Base-by-base conservation (phyloP, 2,888 invertebrate genomes). In the Rhogogaster chlorosoma region DNA sequence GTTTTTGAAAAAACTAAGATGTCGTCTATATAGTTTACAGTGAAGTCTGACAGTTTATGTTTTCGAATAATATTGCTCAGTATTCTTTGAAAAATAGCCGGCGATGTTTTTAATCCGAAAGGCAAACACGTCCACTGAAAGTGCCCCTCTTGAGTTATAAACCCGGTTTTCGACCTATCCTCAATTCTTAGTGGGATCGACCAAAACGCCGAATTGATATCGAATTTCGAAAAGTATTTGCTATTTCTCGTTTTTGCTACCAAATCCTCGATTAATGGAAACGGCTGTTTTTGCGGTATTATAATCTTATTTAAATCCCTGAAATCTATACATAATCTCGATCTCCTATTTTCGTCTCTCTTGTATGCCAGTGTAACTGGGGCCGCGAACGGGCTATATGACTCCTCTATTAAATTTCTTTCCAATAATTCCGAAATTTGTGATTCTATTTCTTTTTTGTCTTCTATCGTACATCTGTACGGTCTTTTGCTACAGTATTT, bases 1-100 rank as follows among this genome's bases (percentile, higher is more conserved):
- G 86, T 84, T 78, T 78, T 78, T 32, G 87, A 87, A 67, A 87
- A 87, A 10, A 87, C 83, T 71, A 86, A 26, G 7, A 87, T 86
- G 77, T 87, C 87, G 26, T 87, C 87, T n/a, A 87, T 87, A 83
- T 84, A 87, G 73, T 86, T 87, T 29, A 85, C 84, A 26, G 73
- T 53, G 84, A 89, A 89, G 1, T 80, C 75, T 22, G 85, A 70
- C 49, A 88, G 64, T 15, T 87, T 86, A 67, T 88, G 36, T 86
- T 87, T 86, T 82, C 88, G 86, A 36, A 89, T 73, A 15, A 88
- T 88, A 26, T 83, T 88, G 18, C 85, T 78, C 61, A 89, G 71
- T 57, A 88, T 86, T 73, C 88, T 83, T 85, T 89, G 88, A 64
- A 89, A 89, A 36, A 89, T 89, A 6, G 88, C 88, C 53, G 88